These are phyloP conservation scores for Dallia pectoralis DNA, from an alignment of 2,797 vertebrate genomes.

Conservation along the genomic window DNA sequence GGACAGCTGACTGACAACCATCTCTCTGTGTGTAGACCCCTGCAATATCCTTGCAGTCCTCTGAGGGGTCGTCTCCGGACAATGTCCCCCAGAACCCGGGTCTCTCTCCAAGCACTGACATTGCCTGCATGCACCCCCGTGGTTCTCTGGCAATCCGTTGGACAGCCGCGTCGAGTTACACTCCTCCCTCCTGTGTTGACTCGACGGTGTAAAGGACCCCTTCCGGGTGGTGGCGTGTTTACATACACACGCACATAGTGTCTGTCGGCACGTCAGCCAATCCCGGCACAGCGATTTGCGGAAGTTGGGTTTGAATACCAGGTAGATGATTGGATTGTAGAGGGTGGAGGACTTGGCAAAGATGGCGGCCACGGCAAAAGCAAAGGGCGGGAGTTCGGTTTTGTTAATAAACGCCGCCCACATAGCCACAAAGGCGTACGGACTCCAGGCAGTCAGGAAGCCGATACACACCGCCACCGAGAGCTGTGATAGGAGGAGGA, in stretches of 20 bases:
- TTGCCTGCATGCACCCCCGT: conserved; percentile 59
- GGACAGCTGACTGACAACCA: conserved; percentile 74
- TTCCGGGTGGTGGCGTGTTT: conserved; percentile 31
- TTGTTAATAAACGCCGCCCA: conserved; percentile 76
- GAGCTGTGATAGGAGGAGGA: conserved; percentile 59
- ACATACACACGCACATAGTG: conserved; percentile 64
- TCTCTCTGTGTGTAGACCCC: conserved; percentile 62
- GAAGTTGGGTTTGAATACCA: conserved; percentile 83
- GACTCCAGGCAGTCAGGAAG: conserved; percentile 83
- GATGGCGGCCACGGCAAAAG: conserved; percentile 77
- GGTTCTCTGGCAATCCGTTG: conserved; percentile 57
- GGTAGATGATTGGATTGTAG: conserved; percentile 81
- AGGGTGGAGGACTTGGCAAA: conserved; percentile 85
- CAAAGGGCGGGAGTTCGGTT: conserved; percentile 69
- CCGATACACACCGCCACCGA: conserved; percentile 82
- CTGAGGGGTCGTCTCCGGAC: conserved; percentile 55
- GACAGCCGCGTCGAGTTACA: conserved; percentile 65
- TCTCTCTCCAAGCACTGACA: conserved; percentile 53
- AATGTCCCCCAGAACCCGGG: conserved; percentile 27
- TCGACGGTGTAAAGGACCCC: conserved; percentile 44
- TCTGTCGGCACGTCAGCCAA: conserved; percentile 60
- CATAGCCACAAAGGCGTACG: conserved; percentile 79
- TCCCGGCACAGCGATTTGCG: conserved; percentile 71
- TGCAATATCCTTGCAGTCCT: conserved; percentile 67
- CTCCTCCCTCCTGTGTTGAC: conserved; percentile 43